phyloP scores from a whole-genome alignment of 30 jellyfish, hydroid and myxozoan genomes.

The Nemopilema nomurai region DNA sequence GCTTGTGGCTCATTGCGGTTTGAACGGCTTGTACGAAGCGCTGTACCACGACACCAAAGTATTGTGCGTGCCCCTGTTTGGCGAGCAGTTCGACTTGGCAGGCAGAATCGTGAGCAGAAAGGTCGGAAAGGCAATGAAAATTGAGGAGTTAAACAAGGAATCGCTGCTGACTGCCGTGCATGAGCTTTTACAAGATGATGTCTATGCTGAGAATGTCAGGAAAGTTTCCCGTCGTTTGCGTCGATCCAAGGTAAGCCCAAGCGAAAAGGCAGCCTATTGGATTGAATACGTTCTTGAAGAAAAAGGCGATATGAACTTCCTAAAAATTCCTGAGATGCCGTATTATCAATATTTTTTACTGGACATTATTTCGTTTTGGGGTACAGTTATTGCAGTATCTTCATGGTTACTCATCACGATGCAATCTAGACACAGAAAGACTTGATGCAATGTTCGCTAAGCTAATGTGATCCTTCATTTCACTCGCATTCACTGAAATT shows the following conservation, averaged over 20 bases:
- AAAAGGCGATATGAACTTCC: constrained; percentile 43
- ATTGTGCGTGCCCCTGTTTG: constrained; percentile 72
- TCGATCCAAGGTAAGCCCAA: constrained; percentile 40
- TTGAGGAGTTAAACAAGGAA: constrained; percentile 9
- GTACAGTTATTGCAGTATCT: background rate
- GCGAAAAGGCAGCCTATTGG: constrained; percentile 58
- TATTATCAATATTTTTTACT: constrained; percentile 19
- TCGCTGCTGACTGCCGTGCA: constrained; percentile 15
- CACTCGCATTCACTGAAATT: background rate
- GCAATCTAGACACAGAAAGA: background rate
- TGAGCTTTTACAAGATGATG: background rate
- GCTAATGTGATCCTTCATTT: background rate
- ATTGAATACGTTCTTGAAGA: constrained; percentile 47
- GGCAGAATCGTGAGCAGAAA: constrained; percentile 61
- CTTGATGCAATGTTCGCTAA: background rate
- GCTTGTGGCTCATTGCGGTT: constrained; percentile 75
- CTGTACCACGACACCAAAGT: constrained; percentile 56
- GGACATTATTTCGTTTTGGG: constrained; percentile 44
- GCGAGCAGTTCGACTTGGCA: constrained; percentile 76
- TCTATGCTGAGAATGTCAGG: constrained; percentile 22
- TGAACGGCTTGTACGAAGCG: constrained; percentile 76
- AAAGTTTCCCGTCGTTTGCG: constrained; percentile 49
- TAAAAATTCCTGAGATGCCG: constrained; percentile 27
- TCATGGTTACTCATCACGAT: background rate
- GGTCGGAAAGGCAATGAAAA: constrained; percentile 56